Evolutionary conservation across 2,113 vertebrate species (phyloP), one percentile per base, ranked within the genome.

Genomic region (Centropus unirufus): DNA sequence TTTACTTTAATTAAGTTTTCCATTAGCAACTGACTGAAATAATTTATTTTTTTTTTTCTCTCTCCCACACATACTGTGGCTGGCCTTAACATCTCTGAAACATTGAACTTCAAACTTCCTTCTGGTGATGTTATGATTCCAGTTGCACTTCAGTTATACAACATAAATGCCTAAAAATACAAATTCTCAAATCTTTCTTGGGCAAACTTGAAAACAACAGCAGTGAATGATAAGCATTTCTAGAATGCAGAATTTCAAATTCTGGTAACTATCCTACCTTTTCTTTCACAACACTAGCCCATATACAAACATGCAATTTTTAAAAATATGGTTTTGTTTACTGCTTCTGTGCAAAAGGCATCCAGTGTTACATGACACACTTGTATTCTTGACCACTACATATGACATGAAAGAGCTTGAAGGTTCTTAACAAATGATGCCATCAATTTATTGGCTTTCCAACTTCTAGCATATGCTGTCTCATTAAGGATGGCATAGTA

Each of bases 131-230:
- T 83, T 93, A 73, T 14, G 27, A 66, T 87, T 96, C 80, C 74
- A 92, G 78, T 63, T 92, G 81, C 64, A 78, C 75, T 73, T 91
- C 83, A 91, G 73, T 72, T 89, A 96, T 20, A 92, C 63, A 92
- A 91, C 47, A 59, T 19, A 83, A 80, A 81, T 70, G 52, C 11
- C 87, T 92, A 81, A 92, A 95, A 92, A 61, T 73, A 87, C 27
- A 63, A 44, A 87, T 70, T 83, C 55, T 67, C n/a, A 54, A 49
- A 74, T 83, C 32, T 47, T 57, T 73, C 85, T 59, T 13, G 1
- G 40, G 55, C 54, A 88, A 80, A 86, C 72, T 68, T 39, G 16
- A 73, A 18, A 92, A 76, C 22, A 77, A 8, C 27, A 83, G 21
- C 67, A 83, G 52, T 19, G 62, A 88, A 75, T 42, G 51, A 75